Percentiles rank a stretch among this genome's conserved stretches.
Evolutionary conservation across 2,888 invertebrate species (phyloP).

Genomic region (Cosmorhoe ocellata): DNA sequence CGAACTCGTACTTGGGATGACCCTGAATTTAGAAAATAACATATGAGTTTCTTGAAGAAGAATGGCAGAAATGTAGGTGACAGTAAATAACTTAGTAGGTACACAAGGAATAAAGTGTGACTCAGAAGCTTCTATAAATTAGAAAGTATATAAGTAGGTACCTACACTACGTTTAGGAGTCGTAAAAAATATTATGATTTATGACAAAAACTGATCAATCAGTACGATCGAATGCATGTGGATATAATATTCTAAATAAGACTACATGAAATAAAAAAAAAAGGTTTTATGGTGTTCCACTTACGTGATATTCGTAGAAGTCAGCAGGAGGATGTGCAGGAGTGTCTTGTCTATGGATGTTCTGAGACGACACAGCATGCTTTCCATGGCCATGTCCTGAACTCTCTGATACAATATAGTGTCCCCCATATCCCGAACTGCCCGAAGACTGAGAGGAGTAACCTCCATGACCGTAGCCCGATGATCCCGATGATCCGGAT

Average conservation of each 20-base stretch:
- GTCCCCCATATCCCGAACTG: background rate
- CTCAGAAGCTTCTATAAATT: too few species aligned
- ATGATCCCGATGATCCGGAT: background rate
- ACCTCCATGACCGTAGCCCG: background rate
- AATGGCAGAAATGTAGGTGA: too few species aligned
- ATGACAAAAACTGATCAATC: too few species aligned
- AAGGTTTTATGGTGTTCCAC: slow-evolving; percentile 19
- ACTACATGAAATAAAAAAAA: too few species aligned
- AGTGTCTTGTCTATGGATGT: slow-evolving; percentile 56
- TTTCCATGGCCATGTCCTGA: slow-evolving; percentile 6
- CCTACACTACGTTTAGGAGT: too few species aligned
- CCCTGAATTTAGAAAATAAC: slow-evolving; percentile 48
- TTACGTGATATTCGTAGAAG: slow-evolving; percentile 42
- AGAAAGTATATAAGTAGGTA: too few species aligned
- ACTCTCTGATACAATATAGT: slow-evolving; percentile 8
- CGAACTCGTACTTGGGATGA: slow-evolving; percentile 78
- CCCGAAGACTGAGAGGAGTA: background rate
- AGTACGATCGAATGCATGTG: too few species aligned
- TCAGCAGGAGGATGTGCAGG: slow-evolving; percentile 50
- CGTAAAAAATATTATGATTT: too few species aligned
- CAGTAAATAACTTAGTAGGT: too few species aligned
- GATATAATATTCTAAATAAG: too few species aligned
- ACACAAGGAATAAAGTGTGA: too few species aligned
- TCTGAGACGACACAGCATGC: slow-evolving; percentile 58
- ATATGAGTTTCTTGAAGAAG: too few species aligned